Base-by-base conservation (phyloP, 2,888 invertebrate genomes). In the Lymantria dispar region DNA sequence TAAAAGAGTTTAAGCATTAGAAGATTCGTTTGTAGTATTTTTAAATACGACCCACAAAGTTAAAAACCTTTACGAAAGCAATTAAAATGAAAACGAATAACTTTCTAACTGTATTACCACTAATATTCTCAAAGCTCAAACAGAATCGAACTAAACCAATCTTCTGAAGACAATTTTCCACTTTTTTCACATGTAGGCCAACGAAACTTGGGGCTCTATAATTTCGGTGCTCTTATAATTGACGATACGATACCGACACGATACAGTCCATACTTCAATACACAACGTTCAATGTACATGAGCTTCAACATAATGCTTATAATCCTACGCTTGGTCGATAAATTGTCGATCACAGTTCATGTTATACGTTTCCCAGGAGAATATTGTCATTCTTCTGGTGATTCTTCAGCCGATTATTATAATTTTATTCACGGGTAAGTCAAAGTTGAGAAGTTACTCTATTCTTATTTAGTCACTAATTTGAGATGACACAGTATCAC, bases 161-260 rank as follows among this genome's bases (percentile, higher is more conserved):
- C 41, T 41, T 40, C 50, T 50, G 52, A 56, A 66, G 53, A 53
- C 67, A 45, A 62, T 62, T 68, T 68, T 78, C 76, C 76, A 63
- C 66, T 61, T 62, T 73, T 74, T 78, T 74, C 70, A 75, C 74
- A 79, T 64, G 56, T 73, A 73, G 79, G 78, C 69, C 78, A 75
- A 64, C 52, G 48, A 57, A 62, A 60, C 59, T 59, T 58, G 41
- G 46, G 33, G 33, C 33, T 8, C 3, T 33, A 33, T 10, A 10
- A 33, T 33, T 7, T 10, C 33, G 33, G 1, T 33, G 33, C 15
- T 52, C 7, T 52, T 45, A 48, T 33, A 43, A 46, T 46, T 8
- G 7, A 45, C 48, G 52, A 36, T n/a, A 52, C 48, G 52, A 36
- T 11, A 8, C 0, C 48, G 45, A 42, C 15, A 46, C 52, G 48